A percentile compares a stretch with the other conserved stretches of the same genome.
phyloP scores from a whole-genome alignment of 1,140 invertebrate genomes.

The Drosophila repletoides region DNA sequence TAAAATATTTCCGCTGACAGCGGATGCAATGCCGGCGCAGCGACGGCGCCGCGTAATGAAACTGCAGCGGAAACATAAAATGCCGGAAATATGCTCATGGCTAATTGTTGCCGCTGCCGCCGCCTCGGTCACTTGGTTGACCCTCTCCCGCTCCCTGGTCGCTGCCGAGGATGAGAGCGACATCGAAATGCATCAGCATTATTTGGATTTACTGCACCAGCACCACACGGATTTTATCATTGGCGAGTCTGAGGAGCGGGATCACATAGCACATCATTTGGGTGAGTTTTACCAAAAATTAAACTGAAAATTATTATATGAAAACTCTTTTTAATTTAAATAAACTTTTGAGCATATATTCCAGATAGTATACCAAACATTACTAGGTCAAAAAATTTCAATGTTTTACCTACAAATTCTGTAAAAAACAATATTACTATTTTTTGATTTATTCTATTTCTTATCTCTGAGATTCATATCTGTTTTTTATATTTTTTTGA shows the following conservation, averaged over 20 bases:
- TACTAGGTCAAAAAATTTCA: too few relatives aligned
- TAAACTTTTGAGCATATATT: too few relatives aligned
- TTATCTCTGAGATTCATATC: too few relatives aligned
- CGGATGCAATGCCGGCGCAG: slow-evolving; percentile 51
- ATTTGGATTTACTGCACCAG: slow-evolving; percentile 52
- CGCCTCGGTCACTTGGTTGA: slow-evolving; percentile 48
- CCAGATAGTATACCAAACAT: too few relatives aligned
- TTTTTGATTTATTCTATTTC: too few relatives aligned
- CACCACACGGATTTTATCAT: slow-evolving; percentile 63
- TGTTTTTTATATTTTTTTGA: too few relatives aligned
- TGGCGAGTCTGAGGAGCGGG: slow-evolving; percentile 71
- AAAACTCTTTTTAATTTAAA: neutral
- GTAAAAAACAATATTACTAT: too few relatives aligned
- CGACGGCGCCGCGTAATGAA: slow-evolving; percentile 44
- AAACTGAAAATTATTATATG: neutral
- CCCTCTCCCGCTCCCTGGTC: slow-evolving; percentile 38
- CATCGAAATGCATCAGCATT: slow-evolving; percentile 57
- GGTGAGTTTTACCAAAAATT: slow-evolving; percentile 55
- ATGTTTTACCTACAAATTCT: too few relatives aligned
- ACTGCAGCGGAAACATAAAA: slow-evolving; percentile 75
- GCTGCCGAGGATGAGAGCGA: slow-evolving; percentile 54
- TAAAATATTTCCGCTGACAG: slow-evolving; percentile 77
- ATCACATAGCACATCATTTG: slow-evolving; percentile 78
- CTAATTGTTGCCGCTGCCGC: slow-evolving; percentile 75
- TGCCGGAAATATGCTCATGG: slow-evolving; percentile 81